These are phyloP conservation scores for Scolopax bukidnonensis DNA, from an alignment of 2,797 vertebrate species.

Conservation along the genomic window DNA sequence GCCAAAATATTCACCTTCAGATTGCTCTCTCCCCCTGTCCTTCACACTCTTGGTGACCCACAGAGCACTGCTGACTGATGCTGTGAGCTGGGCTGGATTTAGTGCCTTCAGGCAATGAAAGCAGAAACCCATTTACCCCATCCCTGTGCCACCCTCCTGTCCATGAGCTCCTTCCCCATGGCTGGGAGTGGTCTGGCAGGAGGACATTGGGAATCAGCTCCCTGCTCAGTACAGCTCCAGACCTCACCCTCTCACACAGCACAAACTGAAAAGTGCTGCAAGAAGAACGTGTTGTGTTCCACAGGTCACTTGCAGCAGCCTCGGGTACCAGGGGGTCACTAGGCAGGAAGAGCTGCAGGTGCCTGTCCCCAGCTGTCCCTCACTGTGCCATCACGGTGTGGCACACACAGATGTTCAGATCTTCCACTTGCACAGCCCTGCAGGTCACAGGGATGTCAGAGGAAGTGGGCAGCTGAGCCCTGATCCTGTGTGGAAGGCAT, in stretches of 20 bases:
- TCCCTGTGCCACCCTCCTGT: no score
- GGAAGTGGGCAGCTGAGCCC: background rate
- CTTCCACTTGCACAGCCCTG: fast-evolving
- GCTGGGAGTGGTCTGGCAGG: background rate
- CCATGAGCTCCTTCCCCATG: background rate
- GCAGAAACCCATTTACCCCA: background rate
- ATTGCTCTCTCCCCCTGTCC: background rate
- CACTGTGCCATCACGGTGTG: fast-evolving
- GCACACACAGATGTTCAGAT: background rate
- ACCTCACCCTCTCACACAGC: fast-evolving
- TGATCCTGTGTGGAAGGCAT: background rate
- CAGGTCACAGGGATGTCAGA: background rate
- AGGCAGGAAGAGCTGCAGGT: background rate
- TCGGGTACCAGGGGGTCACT: fast-evolving
- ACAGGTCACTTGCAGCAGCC: background rate
- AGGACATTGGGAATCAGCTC: background rate
- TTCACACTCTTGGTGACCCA: background rate
- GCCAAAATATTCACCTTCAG: background rate
- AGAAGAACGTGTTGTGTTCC: background rate
- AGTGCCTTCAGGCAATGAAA: background rate
- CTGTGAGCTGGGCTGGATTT: background rate
- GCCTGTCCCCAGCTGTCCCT: background rate
- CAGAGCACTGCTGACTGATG: background rate
- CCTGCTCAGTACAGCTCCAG: background rate
- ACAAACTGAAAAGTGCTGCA: background rate